Conservation (phyloP, 2,797 vertebrate species). For the Distichodus sexfasciatus region DNA sequence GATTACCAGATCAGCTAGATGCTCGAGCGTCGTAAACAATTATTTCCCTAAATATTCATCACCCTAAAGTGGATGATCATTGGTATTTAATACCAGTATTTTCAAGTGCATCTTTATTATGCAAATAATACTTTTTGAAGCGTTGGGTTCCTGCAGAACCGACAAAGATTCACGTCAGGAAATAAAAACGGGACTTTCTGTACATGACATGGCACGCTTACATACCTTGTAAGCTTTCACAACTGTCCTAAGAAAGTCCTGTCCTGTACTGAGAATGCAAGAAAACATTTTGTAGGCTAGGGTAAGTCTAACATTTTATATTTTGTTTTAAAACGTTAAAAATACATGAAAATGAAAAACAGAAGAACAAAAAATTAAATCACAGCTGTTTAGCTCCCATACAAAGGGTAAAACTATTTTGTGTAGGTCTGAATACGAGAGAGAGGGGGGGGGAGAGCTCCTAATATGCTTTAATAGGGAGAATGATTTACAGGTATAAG, state of each 20-base stretch:
- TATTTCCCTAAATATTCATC: slow-evolving; percentile 99
- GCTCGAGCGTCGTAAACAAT: slow-evolving; percentile 99
- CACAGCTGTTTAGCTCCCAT: too few relatives aligned
- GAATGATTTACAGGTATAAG: slow-evolving; percentile 84
- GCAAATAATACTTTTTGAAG: slow-evolving; percentile 80
- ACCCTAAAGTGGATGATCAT: slow-evolving; percentile 91
- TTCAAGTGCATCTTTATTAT: slow-evolving; percentile 85
- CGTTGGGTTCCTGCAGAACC: slow-evolving; percentile 56
- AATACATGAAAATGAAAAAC: too few relatives aligned
- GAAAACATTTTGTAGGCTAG: too few relatives aligned
- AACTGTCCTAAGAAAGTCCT: too few relatives aligned
- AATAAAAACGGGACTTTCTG: slow-evolving; percentile 31
- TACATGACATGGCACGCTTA: not conserved
- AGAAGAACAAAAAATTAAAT: too few relatives aligned
- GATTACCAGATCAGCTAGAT: slow-evolving; percentile 99
- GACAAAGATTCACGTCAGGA: slow-evolving; percentile 39
- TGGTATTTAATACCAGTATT: slow-evolving; percentile 84
- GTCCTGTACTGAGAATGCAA: too few relatives aligned
- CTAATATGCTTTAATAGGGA: slow-evolving; percentile 69
- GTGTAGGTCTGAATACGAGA: not conserved
- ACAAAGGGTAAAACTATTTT: too few relatives aligned
- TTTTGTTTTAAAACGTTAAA: too few relatives aligned
- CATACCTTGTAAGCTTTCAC: too few relatives aligned
- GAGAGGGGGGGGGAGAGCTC: not conserved
- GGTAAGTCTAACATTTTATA: too few relatives aligned